Conservation (phyloP, 1,140 invertebrate genomes). For the Sinonovacula constricta region DNA sequence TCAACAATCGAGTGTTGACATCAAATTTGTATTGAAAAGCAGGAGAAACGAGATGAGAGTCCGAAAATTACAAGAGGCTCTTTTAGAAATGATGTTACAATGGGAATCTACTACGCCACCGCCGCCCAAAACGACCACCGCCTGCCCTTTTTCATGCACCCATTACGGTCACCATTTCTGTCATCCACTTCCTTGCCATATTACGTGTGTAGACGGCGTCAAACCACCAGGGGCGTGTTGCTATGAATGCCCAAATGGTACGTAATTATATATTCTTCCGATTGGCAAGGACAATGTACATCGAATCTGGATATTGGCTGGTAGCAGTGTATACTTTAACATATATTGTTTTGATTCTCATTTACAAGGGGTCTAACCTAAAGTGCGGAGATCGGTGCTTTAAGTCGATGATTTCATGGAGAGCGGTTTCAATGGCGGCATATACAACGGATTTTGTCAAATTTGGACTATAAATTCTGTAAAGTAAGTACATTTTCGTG, state of each 20-base stretch:
- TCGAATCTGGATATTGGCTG: neutral
- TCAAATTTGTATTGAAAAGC: neutral
- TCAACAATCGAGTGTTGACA: neutral
- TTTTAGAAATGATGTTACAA: neutral
- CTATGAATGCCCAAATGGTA: slow-evolving; percentile 33
- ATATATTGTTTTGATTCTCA: neutral
- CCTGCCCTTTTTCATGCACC: slow-evolving; percentile 21
- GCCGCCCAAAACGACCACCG: neutral
- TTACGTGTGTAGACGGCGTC: slow-evolving; percentile 25
- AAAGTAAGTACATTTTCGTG: too few species aligned
- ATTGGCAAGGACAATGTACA: too few species aligned
- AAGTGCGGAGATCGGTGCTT: too few species aligned
- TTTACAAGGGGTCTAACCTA: too few species aligned
- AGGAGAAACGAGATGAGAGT: neutral
- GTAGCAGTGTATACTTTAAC: neutral
- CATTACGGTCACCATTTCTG: slow-evolving; percentile 26
- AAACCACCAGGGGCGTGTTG: slow-evolving; percentile 20
- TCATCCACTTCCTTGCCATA: slow-evolving; percentile 31
- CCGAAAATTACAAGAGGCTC: too few species aligned
- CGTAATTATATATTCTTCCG: neutral
- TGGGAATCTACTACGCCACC: neutral
- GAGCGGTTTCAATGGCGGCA: too few species aligned
- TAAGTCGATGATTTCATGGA: too few species aligned
- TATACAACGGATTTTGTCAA: too few species aligned
- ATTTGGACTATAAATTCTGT: too few species aligned